These are phyloP conservation scores for Pararge aegeria DNA, from an alignment of 1,140 invertebrate genomes.

Conservation along the genomic window DNA sequence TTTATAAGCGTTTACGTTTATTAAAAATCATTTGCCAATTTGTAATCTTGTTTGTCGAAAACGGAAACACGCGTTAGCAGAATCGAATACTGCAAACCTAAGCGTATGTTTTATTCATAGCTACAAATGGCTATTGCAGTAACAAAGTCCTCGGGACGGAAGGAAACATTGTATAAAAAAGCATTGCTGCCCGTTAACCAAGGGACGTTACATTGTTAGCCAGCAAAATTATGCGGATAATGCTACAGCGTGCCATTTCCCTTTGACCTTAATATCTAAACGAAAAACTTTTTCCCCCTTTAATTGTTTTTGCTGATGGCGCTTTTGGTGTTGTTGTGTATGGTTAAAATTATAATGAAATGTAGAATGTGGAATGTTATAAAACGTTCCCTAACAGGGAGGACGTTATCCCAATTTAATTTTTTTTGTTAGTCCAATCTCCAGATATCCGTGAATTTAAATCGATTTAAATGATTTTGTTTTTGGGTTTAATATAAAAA, in stretches of 20 bases:
- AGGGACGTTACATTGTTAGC: constrained; percentile 41
- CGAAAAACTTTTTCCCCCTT: constrained; percentile 28
- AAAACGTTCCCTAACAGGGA: too few relatives aligned
- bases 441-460: too few relatives aligned
- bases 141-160: constrained; percentile 41
- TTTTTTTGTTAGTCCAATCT: too few relatives aligned
- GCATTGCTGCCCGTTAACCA: constrained; percentile 43
- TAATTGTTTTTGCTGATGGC: constrained; percentile 28
- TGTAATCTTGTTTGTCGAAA: constrained; percentile 22
- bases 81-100: constrained; percentile 36
- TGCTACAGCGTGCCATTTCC: constrained; percentile 39
- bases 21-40: constrained; percentile 15
- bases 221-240: constrained; percentile 47
- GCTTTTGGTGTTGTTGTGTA: background rate
- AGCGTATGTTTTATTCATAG: constrained; percentile 57
- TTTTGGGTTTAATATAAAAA: too few relatives aligned
- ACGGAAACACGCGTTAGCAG: constrained; percentile 23
- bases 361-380: background rate
- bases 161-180: constrained; percentile 48
- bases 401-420: too few relatives aligned
- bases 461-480: too few relatives aligned
- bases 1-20: background rate
- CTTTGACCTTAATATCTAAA: constrained; percentile 41
- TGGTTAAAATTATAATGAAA: background rate
- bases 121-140: constrained; percentile 46